These are phyloP conservation scores for Leptobrachium ailaonicum DNA, from an alignment of 2,113 vertebrate genomes.

Conservation along the genomic window DNA sequence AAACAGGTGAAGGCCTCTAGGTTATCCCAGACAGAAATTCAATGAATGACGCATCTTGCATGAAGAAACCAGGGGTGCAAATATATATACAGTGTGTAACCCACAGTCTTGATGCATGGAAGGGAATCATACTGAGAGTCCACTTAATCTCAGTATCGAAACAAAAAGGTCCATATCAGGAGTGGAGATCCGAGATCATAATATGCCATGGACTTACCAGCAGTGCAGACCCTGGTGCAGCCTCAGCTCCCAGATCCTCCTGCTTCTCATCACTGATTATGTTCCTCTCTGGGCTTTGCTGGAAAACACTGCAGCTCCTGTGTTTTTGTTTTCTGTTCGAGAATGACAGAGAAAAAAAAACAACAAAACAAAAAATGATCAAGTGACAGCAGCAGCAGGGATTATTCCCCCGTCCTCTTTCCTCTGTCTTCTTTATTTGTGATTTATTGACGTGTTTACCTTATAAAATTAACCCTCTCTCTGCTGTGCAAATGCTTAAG, in stretches of 20 bases:
- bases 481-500: neutral
- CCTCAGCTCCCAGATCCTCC: neutral
- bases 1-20: no score
- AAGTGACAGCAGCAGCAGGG: constrained; percentile 1
- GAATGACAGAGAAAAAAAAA: neutral
- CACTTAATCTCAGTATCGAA: no score
- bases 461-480: no score
- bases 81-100: no score
- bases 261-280: constrained; percentile 30
- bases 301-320: constrained; percentile 36
- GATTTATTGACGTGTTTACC: no score
- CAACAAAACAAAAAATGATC: neutral
- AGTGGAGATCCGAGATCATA: no score
- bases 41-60: no score
- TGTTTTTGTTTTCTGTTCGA: neutral
- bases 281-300: constrained; percentile 22
- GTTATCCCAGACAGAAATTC: no score
- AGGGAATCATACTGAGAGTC: no score
- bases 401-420: neutral
- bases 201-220: constrained; percentile 10
- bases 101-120: no score
- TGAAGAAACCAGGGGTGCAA: no score
- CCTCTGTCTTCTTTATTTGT: neutral
- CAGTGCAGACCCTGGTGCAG: constrained; percentile 16
- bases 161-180: no score